phyloP scores from a whole-genome alignment of 1,140 invertebrate species.

The Charaxes varanes region DNA sequence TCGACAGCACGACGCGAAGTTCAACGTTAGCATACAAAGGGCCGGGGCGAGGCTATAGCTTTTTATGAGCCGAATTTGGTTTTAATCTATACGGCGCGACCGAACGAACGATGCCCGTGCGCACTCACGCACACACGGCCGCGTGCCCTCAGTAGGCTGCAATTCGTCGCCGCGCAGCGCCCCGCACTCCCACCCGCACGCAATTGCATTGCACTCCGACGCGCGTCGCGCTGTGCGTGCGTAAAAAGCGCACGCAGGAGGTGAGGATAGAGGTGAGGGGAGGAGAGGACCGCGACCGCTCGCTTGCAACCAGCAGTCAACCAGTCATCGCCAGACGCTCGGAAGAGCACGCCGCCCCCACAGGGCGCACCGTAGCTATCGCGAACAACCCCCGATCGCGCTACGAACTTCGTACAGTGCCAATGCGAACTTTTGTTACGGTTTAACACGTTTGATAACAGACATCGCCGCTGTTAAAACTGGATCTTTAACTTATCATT shows the following conservation, averaged over 20 bases:
- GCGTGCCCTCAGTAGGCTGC: constrained; percentile 55
- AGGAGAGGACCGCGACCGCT: constrained; percentile 43
- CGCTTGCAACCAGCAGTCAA: constrained; percentile 36
- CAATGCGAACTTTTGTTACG: constrained; percentile 42
- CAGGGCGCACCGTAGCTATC: constrained; percentile 37
- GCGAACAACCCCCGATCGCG: constrained; percentile 52
- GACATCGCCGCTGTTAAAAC: constrained; percentile 20
- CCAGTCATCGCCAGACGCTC: constrained; percentile 63
- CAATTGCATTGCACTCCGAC: constrained; percentile 68
- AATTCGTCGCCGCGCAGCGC: constrained; percentile 60
- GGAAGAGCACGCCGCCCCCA: constrained; percentile 64
- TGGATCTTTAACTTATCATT: constrained; percentile 35
- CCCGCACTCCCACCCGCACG: constrained; percentile 54
- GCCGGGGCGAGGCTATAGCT: constrained; percentile 49
- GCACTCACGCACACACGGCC: constrained; percentile 54
- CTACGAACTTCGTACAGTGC: constrained; percentile 53
- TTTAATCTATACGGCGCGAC: constrained; percentile 42
- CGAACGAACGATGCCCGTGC: constrained; percentile 43
- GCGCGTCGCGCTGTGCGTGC: constrained; percentile 41
- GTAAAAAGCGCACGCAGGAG: constrained; percentile 69
- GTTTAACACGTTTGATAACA: constrained; percentile 14
- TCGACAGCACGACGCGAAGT: constrained; percentile 49
- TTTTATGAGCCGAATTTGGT: constrained; percentile 63
- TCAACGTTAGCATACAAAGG: constrained; percentile 64
- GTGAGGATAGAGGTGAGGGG: constrained; percentile 50